A percentile compares a stretch with the other conserved stretches of the same genome.
phyloP scores from a whole-genome alignment of 2,797 vertebrate genomes.

The Pteropus rufus region DNA sequence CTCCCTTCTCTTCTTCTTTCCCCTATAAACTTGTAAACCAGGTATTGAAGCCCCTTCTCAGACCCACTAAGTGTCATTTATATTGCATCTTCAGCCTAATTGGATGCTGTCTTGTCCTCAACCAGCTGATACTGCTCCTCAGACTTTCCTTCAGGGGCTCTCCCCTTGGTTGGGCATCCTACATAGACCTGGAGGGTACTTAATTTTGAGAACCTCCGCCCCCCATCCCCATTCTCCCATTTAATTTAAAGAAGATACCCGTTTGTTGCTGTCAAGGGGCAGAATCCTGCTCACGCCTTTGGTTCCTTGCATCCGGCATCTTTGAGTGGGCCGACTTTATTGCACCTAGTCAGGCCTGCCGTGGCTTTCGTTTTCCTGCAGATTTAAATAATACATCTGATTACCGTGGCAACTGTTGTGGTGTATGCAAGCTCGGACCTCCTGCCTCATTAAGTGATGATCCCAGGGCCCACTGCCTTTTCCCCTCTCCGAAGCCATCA shows the following conservation, averaged over 20 bases:
- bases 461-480: slow-evolving; percentile 86
- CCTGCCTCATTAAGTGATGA: slow-evolving; percentile 90
- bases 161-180: slow-evolving; percentile 53
- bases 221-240: neutral
- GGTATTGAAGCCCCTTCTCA: neutral
- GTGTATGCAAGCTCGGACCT: slow-evolving; percentile 80
- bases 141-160: slow-evolving; percentile 48
- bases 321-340: slow-evolving; percentile 69
- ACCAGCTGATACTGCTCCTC: neutral
- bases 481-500: slow-evolving; percentile 83
- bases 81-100: slow-evolving; percentile 44
- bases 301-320: slow-evolving; percentile 67
- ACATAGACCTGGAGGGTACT: slow-evolving; percentile 57
- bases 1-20: neutral
- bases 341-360: slow-evolving; percentile 67
- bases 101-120: slow-evolving; percentile 61
- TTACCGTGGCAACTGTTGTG: slow-evolving; percentile 83
- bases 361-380: slow-evolving; percentile 80
- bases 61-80: slow-evolving; percentile 17
- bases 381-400: slow-evolving; percentile 87
- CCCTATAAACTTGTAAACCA: neutral
- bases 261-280: neutral
- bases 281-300: neutral
- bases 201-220: slow-evolving; percentile 2
- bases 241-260: slow-evolving; percentile 41